Evolutionary conservation across 1,140 invertebrate species (phyloP), one percentile per base, ranked within the genome.

Genomic region (Leguminivora glycinivorella): DNA sequence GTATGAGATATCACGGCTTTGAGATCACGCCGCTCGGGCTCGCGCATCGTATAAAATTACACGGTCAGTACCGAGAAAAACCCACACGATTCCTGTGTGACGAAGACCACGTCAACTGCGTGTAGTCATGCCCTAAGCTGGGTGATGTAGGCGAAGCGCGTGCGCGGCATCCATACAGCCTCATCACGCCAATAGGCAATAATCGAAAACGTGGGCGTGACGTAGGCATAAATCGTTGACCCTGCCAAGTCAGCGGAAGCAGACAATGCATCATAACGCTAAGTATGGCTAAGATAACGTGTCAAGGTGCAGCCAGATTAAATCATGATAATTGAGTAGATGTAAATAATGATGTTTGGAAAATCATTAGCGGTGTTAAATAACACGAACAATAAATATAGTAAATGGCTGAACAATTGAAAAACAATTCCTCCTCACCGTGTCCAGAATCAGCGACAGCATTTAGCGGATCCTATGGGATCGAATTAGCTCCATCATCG

Each of bases 41-140:
- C 19, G 47, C 10, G 14, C 6, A 22, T 22, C 6, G 17, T 3
- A 52, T 22, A 22, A 22, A 22, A 52, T 52, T 52, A 52, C 47
- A 22, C 47, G 7, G 19, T 1, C 19, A 10, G 47, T 83, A 75
- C 70, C 72, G 67, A 84, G 85, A 87, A 89, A 89, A 87, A 85
- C 87, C 85, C 83, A 89, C 85, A 74, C 81, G 67, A 75, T 81
- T 82, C 78, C 77, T 77, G 70, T 58, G 34, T 78, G 81, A 83
- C 79, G 74, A 74, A 72, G 24, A 43, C 24, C 12, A 38, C 19
- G 19, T 52, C 47, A 22, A n/a, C 47, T 52, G 9, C 17, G 17
- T 38, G 38, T 43, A 38, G 17, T 67, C 17, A 14, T 38, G 22
- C 19, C 5, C 19, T 43, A 34, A 67, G 66, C 19, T 19, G 38